Evolutionary conservation across 2,888 invertebrate species (phyloP).

Genomic region (Ferrisia virgata): DNA sequence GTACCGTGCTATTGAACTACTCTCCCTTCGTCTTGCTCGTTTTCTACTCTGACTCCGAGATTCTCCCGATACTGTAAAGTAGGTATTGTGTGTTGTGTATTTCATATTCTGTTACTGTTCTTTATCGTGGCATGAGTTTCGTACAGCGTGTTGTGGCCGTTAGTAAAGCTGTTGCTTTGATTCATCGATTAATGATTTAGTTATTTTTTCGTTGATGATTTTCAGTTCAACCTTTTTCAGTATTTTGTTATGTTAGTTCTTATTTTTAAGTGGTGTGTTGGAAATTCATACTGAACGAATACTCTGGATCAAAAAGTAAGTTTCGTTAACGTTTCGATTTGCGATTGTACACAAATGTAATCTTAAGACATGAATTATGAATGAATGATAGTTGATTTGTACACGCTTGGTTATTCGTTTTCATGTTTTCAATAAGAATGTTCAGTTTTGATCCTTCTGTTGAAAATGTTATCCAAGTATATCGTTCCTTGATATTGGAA

Average conservation of each 20-base stretch:
- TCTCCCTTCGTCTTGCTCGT: background rate
- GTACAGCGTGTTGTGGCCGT: background rate
- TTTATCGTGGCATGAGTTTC: background rate
- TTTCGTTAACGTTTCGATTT: background rate
- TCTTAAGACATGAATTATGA: background rate
- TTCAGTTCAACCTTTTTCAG: background rate
- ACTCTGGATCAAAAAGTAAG: background rate
- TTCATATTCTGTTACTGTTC: slow-evolving; percentile 18
- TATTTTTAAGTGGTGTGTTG: background rate
- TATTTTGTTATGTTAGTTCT: background rate
- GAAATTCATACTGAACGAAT: background rate
- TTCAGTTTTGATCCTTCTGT: background rate
- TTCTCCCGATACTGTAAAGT: background rate
- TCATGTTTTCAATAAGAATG: background rate
- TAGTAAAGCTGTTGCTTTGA: background rate
- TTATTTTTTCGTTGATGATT: background rate
- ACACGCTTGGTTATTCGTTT: background rate
- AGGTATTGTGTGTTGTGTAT: slow-evolving; percentile 11
- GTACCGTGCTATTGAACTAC: background rate
- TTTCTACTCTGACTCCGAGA: background rate
- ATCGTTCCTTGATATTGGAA: too few relatives aligned
- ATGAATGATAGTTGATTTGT: background rate
- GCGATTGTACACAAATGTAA: background rate
- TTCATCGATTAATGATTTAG: background rate
- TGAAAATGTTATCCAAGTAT: too few relatives aligned